Evolutionary conservation across 2,113 vertebrate genomes (phyloP).

Genomic region (Tenrec ecaudatus): DNA sequence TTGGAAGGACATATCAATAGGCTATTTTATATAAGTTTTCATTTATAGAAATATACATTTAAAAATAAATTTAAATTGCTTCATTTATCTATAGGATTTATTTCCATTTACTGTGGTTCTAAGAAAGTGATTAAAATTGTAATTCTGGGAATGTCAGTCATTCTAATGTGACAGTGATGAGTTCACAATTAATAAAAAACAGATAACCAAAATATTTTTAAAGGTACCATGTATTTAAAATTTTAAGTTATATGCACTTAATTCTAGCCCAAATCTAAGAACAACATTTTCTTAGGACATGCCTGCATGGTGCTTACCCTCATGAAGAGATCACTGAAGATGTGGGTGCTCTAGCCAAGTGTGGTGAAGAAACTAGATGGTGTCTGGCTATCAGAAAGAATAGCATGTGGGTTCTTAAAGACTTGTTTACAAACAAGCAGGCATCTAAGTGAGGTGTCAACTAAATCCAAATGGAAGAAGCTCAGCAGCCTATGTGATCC

Average conservation of each 20-base stretch:
- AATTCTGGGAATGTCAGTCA: slow-evolving; percentile 23
- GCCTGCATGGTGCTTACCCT: too few relatives aligned
- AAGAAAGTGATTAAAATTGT: slow-evolving; percentile 46
- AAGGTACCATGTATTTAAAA: slow-evolving; percentile 13
- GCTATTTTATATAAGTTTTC: slow-evolving; percentile 30
- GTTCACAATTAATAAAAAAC: slow-evolving; percentile 28
- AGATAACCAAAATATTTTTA: slow-evolving; percentile 39
- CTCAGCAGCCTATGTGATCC: too few relatives aligned
- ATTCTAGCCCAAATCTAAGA: too few relatives aligned
- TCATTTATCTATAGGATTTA: background rate
- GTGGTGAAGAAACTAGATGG: too few relatives aligned
- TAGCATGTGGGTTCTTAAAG: too few relatives aligned
- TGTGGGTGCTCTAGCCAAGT: too few relatives aligned
- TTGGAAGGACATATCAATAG: background rate
- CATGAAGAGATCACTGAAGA: too few relatives aligned
- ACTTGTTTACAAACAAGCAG: too few relatives aligned
- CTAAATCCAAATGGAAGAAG: too few relatives aligned
- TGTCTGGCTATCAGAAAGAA: too few relatives aligned
- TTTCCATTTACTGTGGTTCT: background rate
- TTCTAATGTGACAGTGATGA: slow-evolving; percentile 48
- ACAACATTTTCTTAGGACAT: too few relatives aligned
- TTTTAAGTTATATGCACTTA: slow-evolving; percentile 27
- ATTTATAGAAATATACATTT: slow-evolving; percentile 30
- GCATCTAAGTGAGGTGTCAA: too few relatives aligned
- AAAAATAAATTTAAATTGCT: background rate